Base-by-base conservation (phyloP, 2,888 invertebrate genomes). In the Tachystola acroxantha region DNA sequence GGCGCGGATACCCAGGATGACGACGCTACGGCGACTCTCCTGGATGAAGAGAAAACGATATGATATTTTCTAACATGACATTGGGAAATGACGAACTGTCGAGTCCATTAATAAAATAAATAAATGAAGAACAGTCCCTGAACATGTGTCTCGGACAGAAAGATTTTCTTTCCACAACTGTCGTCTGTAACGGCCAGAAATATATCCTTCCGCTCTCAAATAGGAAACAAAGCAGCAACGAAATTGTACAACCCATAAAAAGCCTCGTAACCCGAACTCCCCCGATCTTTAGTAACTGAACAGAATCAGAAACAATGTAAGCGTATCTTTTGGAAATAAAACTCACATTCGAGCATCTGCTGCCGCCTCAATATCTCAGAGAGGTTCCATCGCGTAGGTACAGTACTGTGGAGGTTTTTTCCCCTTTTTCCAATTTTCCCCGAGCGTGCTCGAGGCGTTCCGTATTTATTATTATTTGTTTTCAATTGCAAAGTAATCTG, bases 401-500 rank as follows among this genome's bases (percentile, higher is more conserved):
- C 57, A 58, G 55, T 53, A 54, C 51, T 9, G n/a, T 4, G n/a
- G 24, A n/a, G 4, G 54, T 72, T 74, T 74, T 72, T 71, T 34
- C 34, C 64, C 65, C 62, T 70, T 76, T 79, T 78, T 78, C 70
- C 79, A 76, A 79, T 79, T 38, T 78, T 75, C 60, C 64, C 62
- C 69, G 63, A 60, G 68, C 66, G 64, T 69, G 68, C 65, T 65
- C 64, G 65, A 52, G 56, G 54, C 64, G 64, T 61, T 60, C 59
- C 60, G 68, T 81, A 80, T 84, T 84, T 84, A 82, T 82, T 81
- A 78, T 81, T 81, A 81, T 84, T 84, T 81, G 81, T 82, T 82
- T 82, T 82, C 82, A 81, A 82, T 84, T 80, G 81, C 79, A 73
- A 78, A 81, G 78, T 77, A 82, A 82, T 81, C 81, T 80, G 68